Evolutionary conservation across 2,113 vertebrate genomes (phyloP), one percentile per base, ranked within the genome.

Genomic region (Geococcyx californianus): DNA sequence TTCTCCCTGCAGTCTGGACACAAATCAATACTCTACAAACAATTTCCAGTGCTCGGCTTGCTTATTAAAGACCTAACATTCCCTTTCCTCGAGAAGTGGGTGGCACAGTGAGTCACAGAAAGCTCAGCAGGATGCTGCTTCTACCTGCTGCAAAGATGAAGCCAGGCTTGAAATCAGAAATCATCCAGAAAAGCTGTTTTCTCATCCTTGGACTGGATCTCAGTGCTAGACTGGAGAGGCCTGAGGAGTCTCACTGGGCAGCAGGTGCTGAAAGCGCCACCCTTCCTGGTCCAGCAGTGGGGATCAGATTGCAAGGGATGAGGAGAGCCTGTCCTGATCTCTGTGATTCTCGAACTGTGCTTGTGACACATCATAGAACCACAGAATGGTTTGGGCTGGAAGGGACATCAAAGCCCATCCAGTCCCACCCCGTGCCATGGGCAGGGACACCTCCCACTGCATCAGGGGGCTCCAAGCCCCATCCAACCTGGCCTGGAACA

Each of bases 21-120:
- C 91, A 52, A 88, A 94, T 96, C 95, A 88, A 97, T 97, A 93
- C 51, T 75, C 94, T 93, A 94, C 33, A 47, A 93, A 93, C 56
- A 93, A 93, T 96, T 95, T 88, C 90, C 76, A 95, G 92, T 63
- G 67, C 68, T 91, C 2, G 0, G 74, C 88, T 93, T 0, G 1
- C 93, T 95, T 58, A 31, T 88, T 95, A 95, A 56, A 96, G 87
- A 75, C 87, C 72, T 45, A 74, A 84, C 88, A 63, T 95, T 96
- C 82, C 79, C 49, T 23, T 90, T 95, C 68, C 79, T 70, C 0
- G 1, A 82, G 82, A 94, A 88, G 68, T 95, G 78, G 87, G 93
- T 93, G 95, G 95, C 90, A 91, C 82, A 63, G 90, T 83, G 85
- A 97, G 91, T 79, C 93, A 93, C 90, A 88, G 44, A 90, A 64